Percentiles rank a stretch among this genome's conserved stretches.
Conservation (phyloP, 2,888 invertebrate genomes). For the Asteroscopus sphinx region DNA sequence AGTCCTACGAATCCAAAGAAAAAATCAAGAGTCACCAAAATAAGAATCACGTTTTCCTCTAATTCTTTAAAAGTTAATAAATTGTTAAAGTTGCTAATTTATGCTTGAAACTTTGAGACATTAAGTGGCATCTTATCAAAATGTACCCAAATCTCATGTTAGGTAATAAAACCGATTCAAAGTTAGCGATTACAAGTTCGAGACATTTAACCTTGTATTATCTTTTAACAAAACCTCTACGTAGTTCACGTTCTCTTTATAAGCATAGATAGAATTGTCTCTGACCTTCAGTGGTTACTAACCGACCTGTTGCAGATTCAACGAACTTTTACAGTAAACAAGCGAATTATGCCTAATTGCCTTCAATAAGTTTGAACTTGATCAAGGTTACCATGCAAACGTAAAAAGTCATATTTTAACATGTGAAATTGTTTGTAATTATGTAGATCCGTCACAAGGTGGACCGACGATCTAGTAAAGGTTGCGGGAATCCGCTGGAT, state of each 20-base stretch:
- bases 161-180: background rate
- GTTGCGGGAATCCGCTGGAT: no score
- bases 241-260: slow-evolving; percentile 9
- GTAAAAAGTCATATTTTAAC: background rate
- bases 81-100: no score
- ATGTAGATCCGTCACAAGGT: no score
- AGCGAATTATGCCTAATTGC: slow-evolving; percentile 5
- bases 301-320: slow-evolving; percentile 34
- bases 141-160: slow-evolving; percentile 6
- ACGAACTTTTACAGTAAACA: slow-evolving; percentile 37
- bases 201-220: slow-evolving; percentile 40
- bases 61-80: no score
- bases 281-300: slow-evolving; percentile 40
- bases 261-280: slow-evolving; percentile 33
- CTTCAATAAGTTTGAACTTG: slow-evolving; percentile 18
- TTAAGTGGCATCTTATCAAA: no score
- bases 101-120: no score
- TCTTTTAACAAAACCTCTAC: slow-evolving; percentile 19
- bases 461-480: no score
- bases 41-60: no score
- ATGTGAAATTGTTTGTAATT: background rate
- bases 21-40: no score
- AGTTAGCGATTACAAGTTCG: slow-evolving; percentile 7
- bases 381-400: slow-evolving; percentile 9
- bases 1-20: no score